Evolutionary conservation across 2,888 invertebrate genomes (phyloP), one percentile per base, ranked within the genome.

Genomic region (Hydraecia micacea): DNA sequence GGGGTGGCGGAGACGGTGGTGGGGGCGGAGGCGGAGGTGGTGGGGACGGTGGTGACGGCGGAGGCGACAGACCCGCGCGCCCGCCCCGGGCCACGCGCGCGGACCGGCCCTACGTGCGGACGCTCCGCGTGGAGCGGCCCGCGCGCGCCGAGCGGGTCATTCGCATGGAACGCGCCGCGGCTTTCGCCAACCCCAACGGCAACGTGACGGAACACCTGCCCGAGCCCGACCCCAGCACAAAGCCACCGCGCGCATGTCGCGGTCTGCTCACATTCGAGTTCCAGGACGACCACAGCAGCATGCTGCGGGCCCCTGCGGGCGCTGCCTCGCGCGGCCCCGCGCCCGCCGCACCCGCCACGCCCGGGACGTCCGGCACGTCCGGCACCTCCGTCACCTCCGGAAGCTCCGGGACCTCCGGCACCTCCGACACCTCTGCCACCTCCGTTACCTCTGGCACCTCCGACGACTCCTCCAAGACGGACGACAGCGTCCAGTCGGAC

Each of bases 201-300:
- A 65, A 65, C 62, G n/a, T 63, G 0, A 49, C 58, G 6, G 75
- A 75, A 13, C 73, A 60, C 67, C 86, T 36, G 62, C 82, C 85
- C 63, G 85, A 42, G 49, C 68, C 81, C 25, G 75, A 70, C 1
- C 52, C 63, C 18, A 60, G 73, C 71, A 73, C 69, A 32, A 78
- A 78, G 55, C 79, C 82, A 8, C 55, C 79, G 58, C 86, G 85
- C 74, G 77, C 86, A 7, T 86, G 90, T 52, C 90, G 89, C 76
- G 89, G 91, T 15, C 79, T 93, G 75, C 88, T 93, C 49, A 92
- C 92, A 2, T 92, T 93, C 77, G 93, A 93, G 86, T 90, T 93
- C 79, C 90, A 85, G 60, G 83, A 87, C 21, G 85, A 89, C 28
- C 88, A 75, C 52, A 36, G 58, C 52, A 52, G 32, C 28, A 6